phyloP scores from a whole-genome alignment of 2,797 vertebrate species.

The Hippopotamyrus pictus region DNA sequence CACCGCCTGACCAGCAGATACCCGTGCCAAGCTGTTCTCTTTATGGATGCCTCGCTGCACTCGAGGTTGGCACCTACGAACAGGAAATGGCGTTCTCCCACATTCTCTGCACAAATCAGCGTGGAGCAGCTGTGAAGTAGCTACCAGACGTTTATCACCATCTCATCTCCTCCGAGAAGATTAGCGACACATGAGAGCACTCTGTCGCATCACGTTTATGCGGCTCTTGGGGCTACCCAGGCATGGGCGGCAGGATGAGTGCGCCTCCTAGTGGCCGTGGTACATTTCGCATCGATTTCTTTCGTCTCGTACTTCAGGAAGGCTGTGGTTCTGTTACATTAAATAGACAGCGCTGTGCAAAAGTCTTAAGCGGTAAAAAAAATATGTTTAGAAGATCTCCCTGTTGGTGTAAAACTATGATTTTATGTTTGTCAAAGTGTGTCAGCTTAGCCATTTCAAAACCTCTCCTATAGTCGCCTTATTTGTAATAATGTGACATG shows the following conservation, averaged over 20 bases:
- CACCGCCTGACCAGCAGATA: conserved; percentile 10
- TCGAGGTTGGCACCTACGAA: conserved; percentile 23
- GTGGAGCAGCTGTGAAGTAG: conserved; percentile 45
- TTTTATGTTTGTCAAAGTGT: neutral
- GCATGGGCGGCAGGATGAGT: conserved; percentile 25
- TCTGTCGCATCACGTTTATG: conserved; percentile 24
- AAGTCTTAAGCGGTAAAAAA: neutral
- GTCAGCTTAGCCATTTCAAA: neutral
- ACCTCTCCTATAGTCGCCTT: neutral
- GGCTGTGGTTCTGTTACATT: neutral
- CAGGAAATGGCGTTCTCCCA: conserved; percentile 29
- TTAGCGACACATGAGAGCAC: conserved; percentile 53
- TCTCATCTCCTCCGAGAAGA: conserved; percentile 41
- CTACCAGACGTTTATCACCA: conserved; percentile 46
- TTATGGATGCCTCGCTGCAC: neutral
- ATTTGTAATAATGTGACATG: neutral
- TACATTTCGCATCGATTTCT: neutral
- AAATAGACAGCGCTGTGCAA: neutral
- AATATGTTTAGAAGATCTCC: neutral
- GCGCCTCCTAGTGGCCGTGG: conserved; percentile 53
- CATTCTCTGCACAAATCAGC: conserved; percentile 31
- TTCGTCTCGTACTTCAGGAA: neutral
- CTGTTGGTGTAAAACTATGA: neutral
- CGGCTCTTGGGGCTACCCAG: neutral
- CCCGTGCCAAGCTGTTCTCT: neutral